Base-by-base conservation (phyloP, 2,888 invertebrate genomes). In the Parnassius orleans region DNA sequence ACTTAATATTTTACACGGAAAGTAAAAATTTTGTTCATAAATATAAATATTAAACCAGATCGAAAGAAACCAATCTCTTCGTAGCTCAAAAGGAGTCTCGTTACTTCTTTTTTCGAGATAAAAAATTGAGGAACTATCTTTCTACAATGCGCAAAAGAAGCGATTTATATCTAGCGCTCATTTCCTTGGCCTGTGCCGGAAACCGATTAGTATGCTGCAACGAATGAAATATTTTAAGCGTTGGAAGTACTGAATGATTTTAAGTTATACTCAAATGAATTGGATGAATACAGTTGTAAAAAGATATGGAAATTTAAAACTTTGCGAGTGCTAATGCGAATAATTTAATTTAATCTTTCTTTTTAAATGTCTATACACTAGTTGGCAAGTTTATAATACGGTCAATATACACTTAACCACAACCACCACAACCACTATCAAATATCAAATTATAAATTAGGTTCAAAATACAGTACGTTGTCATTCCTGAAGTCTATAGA, bases 121-220 rank as follows among this genome's bases (percentile, higher is more conserved):
- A 42, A 54, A 54, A 54, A 3, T 48, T 41, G 2, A 15, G 5
- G 5, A 43, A 42, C 53, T 54, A 54, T 54, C 43, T 54, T 42
- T 53, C n/a, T 53, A 14, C 11, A 15, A 42, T 15, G 48, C 48
- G 53, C 9, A 43, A 61, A 56, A 59, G 56, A 61, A 59, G 58
- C 55, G 61, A 61, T 65, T 65, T 59, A 62, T 42, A 42, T 53
- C 24, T 53, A 42, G 53, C 15, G 41, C 53, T 42, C 42, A 42
- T 51, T 19, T 51, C 51, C 14, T 48, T n/a, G n/a, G 5, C n/a
- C 46, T 48, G 9, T 15, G 48, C 15, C 9, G 11, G 3, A 51
- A 51, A 51, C 11, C 15, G 24, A 1, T 24, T 51, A 9, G 51
- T 24, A 51, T 51, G 5, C 7, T 14, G 24, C 11, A 51, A 24